Conservation (phyloP, 2,113 vertebrate species). For the Campylomormyrus numenius region DNA sequence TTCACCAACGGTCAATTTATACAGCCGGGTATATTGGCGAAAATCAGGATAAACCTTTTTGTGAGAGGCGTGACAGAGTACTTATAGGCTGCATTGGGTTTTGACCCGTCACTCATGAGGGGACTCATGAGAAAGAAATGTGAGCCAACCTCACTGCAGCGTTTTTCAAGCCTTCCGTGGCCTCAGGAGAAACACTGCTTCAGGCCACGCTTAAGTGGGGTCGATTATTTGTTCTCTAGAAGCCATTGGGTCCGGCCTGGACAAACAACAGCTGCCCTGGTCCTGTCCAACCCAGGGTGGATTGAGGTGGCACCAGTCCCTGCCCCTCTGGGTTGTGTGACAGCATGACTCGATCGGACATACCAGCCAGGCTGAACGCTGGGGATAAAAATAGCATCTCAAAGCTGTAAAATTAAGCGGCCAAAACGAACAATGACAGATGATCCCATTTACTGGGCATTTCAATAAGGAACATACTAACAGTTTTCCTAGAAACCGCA, state of each 20-base stretch:
- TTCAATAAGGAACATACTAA: neutral
- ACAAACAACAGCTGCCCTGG: neutral
- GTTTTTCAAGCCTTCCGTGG: neutral
- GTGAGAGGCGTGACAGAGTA: neutral
- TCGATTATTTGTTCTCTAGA: neutral
- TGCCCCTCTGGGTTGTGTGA: neutral
- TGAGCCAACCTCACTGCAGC: neutral
- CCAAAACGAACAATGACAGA: neutral
- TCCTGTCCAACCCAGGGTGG: neutral
- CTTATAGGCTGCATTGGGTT: neutral
- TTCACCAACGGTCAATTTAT: neutral
- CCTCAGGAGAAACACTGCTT: neutral
- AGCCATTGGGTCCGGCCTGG: neutral
- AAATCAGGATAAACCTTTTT: neutral
- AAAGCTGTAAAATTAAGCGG: neutral
- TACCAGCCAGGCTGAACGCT: neutral
- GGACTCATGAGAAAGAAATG: neutral
- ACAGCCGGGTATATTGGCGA: neutral
- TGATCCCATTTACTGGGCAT: neutral
- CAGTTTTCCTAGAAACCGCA: neutral
- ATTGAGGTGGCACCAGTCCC: neutral
- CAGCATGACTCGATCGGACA: neutral
- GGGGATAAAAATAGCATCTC: neutral
- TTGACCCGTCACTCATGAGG: neutral
- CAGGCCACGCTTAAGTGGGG: neutral